phyloP scores from a whole-genome alignment of 2,888 invertebrate genomes.

The Orthosia gothica region DNA sequence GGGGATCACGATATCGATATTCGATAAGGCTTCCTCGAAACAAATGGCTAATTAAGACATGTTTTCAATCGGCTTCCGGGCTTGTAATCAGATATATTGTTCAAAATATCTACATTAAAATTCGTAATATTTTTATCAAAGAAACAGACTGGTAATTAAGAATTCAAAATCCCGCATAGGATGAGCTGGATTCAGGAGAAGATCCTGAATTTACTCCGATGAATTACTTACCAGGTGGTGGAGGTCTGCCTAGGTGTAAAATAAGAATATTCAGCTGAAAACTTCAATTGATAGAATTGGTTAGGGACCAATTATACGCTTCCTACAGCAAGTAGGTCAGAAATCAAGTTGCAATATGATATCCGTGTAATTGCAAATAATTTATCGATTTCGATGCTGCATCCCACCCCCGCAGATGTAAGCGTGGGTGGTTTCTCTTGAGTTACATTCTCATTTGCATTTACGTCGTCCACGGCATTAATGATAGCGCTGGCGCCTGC shows the following conservation, averaged over 20 bases:
- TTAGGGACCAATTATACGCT: no score
- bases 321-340: constrained; percentile 5
- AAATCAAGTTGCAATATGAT: constrained; percentile 24
- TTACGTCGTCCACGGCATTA: constrained; percentile 7
- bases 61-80: neutral
- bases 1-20: neutral
- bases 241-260: neutral
- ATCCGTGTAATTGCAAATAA: constrained; percentile 37
- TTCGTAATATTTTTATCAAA: neutral
- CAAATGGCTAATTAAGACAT: neutral
- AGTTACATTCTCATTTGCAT: constrained; percentile 42
- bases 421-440: constrained; percentile 38
- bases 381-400: constrained; percentile 40
- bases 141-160: neutral
- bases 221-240: neutral
- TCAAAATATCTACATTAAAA: neutral
- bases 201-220: neutral
- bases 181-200: neutral
- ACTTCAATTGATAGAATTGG: no score
- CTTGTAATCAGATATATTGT: neutral
- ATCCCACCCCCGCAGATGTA: constrained; percentile 27
- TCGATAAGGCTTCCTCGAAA: constrained; percentile 12
- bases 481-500: constrained; percentile 19
- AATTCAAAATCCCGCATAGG: neutral
- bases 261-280: neutral